Evolutionary conservation across 1,140 invertebrate species (phyloP).

Genomic region (Platyscapa corneri): DNA sequence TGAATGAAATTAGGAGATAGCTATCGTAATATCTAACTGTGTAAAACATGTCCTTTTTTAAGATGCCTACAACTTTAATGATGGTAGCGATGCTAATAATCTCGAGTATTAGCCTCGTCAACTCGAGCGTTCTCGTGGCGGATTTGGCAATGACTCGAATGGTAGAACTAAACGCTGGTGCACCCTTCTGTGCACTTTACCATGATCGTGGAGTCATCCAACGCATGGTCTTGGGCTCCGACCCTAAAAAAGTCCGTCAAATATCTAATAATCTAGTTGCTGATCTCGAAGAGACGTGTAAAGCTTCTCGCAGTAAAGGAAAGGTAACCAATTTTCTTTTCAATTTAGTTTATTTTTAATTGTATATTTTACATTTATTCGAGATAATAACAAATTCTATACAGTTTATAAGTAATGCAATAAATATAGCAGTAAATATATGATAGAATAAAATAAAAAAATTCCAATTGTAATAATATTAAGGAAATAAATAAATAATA

Average conservation of each 20-base stretch:
- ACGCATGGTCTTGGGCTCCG: slow-evolving; percentile 76
- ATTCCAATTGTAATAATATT: too few species aligned
- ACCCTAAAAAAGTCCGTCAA: slow-evolving; percentile 77
- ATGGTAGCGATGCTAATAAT: slow-evolving; percentile 24
- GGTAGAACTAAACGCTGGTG: slow-evolving; percentile 77
- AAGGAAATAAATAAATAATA: too few species aligned
- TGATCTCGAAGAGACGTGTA: slow-evolving; percentile 77
- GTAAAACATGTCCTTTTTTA: neutral
- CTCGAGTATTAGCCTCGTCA: slow-evolving; percentile 44
- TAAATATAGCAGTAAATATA: too few species aligned
- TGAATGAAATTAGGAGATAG: too few species aligned
- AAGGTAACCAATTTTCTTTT: slow-evolving; percentile 56
- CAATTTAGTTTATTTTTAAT: neutral
- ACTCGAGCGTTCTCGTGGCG: slow-evolving; percentile 76
- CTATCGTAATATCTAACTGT: too few species aligned
- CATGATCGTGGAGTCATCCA: slow-evolving; percentile 78
- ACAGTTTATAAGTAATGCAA: too few species aligned
- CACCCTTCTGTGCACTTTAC: slow-evolving; percentile 78
- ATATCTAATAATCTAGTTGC: slow-evolving; percentile 77
- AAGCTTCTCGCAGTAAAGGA: slow-evolving; percentile 62
- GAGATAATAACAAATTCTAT: too few species aligned
- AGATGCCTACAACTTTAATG: slow-evolving; percentile 61
- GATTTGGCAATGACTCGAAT: slow-evolving; percentile 79
- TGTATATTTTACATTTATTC: too few species aligned
- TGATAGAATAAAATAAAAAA: too few species aligned